Base-by-base conservation (phyloP, 2,888 invertebrate species). In the Mechanitis mazaeus region DNA sequence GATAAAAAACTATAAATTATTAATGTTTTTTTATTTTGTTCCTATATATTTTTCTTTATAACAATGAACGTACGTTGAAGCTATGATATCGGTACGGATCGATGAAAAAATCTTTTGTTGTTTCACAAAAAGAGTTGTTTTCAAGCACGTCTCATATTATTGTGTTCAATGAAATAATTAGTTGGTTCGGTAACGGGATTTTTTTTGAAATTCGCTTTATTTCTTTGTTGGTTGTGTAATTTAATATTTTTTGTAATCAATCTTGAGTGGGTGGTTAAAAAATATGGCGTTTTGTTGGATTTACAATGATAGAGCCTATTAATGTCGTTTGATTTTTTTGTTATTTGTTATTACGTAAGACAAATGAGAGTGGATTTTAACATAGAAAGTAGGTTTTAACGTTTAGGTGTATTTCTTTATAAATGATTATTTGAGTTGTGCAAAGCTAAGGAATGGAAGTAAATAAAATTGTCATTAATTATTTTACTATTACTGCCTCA, bases 161-260 rank as follows among this genome's bases (percentile, higher is more conserved):
- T 84, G 82, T 79, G 74, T 72, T 76, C 87, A 88, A 87, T 80
- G 77, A 84, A 80, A 85, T 90, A 90, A 90, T 90, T 90, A 90
- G 86, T 76, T 76, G 78, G 84, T 77, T 83, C 76, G 73, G 72
- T 85, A 90, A 86, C 89, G 88, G 88, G 81, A 80, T 78, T 87
- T 87, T 85, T 76, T 71, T 69, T 68, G 68, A 73, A 75, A 76
- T 79, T 79, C 81, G 76, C 77, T 77, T 80, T 78, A 79, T 74
- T 76, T 77, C 77, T 77, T 86, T 87, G 87, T 84, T 83, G 74
- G 70, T 72, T 72, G 73, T 75, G 89, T 88, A 89, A 90, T 88
- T 86, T 87, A 87, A 90, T 89, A 85, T 85, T 87, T 87, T 88
- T 87, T 88, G 79, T 83, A 78, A 77, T 77, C 78, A 76, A 74